A percentile compares a stretch with the other conserved stretches of the same genome.
Conservation (phyloP, 2,797 vertebrate species). For the Psittacula derbiana region DNA sequence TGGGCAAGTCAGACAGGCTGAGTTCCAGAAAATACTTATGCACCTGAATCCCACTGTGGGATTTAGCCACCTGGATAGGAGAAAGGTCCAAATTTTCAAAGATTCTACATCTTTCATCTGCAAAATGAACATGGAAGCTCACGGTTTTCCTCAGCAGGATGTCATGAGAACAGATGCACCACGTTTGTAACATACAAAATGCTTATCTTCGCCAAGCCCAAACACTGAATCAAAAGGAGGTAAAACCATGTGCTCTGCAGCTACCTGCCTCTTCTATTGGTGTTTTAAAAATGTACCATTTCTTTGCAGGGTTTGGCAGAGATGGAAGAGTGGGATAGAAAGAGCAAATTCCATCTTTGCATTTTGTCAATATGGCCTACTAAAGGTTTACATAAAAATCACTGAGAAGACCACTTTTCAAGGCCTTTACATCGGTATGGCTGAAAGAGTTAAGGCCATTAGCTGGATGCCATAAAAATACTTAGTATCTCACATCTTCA, state of each 20-base stretch:
- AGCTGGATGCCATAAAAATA: conserved; percentile 13
- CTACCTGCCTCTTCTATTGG: not conserved
- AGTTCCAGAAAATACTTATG: not conserved
- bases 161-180: not conserved
- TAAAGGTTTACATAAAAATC: not conserved
- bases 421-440: not conserved
- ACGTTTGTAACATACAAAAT: not conserved
- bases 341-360: not conserved
- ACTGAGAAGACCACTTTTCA: not conserved
- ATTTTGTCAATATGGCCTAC: not conserved
- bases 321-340: not conserved
- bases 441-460: conserved; percentile 36
- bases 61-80: not conserved
- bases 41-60: not conserved
- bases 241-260: not conserved
- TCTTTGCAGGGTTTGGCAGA: not conserved
- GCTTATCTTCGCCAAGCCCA: not conserved
- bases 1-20: not conserved
- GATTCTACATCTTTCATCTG: not conserved
- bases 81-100: not conserved
- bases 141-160: not conserved
- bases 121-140: not conserved
- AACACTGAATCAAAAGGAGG: not conserved
- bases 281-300: not conserved
- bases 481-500: conserved; percentile 24